Base-by-base conservation (phyloP, 2,113 vertebrate species). In the Microtus montanus region DNA sequence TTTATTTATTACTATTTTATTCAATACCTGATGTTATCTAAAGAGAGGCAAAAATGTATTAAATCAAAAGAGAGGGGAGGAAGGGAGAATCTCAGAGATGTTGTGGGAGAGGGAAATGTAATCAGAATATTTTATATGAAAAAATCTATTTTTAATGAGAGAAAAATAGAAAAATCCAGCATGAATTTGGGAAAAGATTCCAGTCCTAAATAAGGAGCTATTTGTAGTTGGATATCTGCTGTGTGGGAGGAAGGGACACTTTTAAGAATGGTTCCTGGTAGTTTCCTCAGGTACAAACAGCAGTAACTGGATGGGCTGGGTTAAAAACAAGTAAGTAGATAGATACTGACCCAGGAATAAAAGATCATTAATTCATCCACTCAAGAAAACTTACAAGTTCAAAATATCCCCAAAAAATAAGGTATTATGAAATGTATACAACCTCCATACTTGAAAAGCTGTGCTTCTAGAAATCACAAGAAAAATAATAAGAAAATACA, bases 401-500 rank as follows among this genome's bases (percentile, higher is more conserved):
- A 89, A 91, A 82, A 70, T 41, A 84, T 22, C 70, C 4, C 41
- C 4, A 1, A 68, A 86, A 94, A 95, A 74, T 22, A 88, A 92
- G 77, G 38, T 26, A 66, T 11, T 84, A 71, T 61, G 28, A 78
- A 89, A 95, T 90, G 19, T 71, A 13, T 24, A 6, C 26, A 3
- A 38, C 35, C 2, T n/a, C 47, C 20, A 41, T 80, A 73, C 41
- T 52, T 93, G 10, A 95, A 96, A 92, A 52, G 15, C n/a, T 94
- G 6, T 4, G 28, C 66, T n/a, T 41, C 9, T 63, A 54, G 19
- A 61, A 91, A 0, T 85, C 63, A 87, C 26, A 66, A 91, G 44
- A 44, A 94, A 85, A 84, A 17, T 15, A 91, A 96, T 49, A 78
- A 82, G 38, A 0, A 90, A 91, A 78, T 89, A 17, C 5, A 90